Evolutionary conservation across 53 echinoderm and acorn worm species (phyloP), one percentile per base, ranked within the genome.

Genomic region (Zoroaster sp.): DNA sequence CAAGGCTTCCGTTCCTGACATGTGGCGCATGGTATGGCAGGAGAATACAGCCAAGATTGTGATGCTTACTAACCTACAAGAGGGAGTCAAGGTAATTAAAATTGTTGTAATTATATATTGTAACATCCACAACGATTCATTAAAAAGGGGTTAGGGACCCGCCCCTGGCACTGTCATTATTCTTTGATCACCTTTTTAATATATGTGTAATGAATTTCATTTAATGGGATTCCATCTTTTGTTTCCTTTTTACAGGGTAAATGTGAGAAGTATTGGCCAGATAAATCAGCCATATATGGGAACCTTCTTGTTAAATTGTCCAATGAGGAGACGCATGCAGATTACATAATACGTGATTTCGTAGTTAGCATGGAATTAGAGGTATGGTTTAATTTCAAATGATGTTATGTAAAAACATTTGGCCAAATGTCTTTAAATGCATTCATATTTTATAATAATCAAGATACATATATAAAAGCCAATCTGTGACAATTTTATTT

Each of bases 231-330:
- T 1, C 30, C 8, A 1, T 3, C 12, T 33, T 68, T 4, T 68
- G 5, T 28, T 32, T 68, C 6, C 10, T 30, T 28, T 65, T 83
- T 15, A 30, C 68, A 88, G 88, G 31, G 34, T 14, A 88, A 88
- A 75, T 88, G 88, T 40, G 73, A 53, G 33, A 36, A 74, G 33
- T 94, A 94, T 21, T 94, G 94, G 94, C 94, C 94, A 13, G 74
- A 89, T 46, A 31, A 89, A 3, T 45, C 74, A 21, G 45, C 70
- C 7, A 40, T n/a, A 21, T 86, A 77, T 92, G 94, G 94, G 8
- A 63, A n/a, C 63, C 63, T 94, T 1, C 20, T 35, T 14, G 89
- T 94, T 17, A 73, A 15, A 17, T 85, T 67, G 23, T 41, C 63
- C 21, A 41, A 37, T 1, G 78, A 71, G 28, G 86, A 77, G 15